These are phyloP conservation scores for Mactra quadrangularis DNA, from an alignment of 1,140 invertebrate species.

Conservation along the genomic window DNA sequence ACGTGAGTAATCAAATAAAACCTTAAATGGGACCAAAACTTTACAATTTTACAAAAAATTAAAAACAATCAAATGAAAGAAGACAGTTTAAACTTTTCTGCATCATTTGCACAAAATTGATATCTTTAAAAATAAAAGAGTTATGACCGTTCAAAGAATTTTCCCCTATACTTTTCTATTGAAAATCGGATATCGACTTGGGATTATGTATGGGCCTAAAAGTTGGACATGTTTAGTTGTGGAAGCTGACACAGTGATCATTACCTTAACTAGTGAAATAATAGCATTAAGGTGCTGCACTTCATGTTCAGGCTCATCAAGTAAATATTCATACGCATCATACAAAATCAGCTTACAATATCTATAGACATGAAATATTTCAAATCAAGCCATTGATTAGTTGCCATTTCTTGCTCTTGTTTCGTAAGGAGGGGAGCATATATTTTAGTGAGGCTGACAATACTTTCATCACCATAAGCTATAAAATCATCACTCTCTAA, in stretches of 20 bases:
- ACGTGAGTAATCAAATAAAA: no score
- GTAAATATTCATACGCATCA: slow-evolving; percentile 15
- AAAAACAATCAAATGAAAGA: no score
- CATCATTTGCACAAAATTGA: no score
- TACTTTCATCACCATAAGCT: slow-evolving; percentile 9
- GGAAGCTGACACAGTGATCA: slow-evolving; percentile 35
- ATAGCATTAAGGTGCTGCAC: not conserved
- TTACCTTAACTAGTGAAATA: not conserved
- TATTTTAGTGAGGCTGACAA: not conserved
- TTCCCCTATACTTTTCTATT: no score
- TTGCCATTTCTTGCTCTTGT: slow-evolving; percentile 4
- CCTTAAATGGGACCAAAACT: no score
- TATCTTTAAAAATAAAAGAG: no score
- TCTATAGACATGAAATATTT: not conserved
- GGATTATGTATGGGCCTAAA: no score
- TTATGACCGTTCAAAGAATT: no score
- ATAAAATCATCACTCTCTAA: slow-evolving; percentile 5
- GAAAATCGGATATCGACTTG: no score
- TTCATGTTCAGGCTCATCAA: not conserved
- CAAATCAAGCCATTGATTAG: slow-evolving; percentile 7
- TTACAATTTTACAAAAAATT: no score
- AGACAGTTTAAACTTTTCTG: no score
- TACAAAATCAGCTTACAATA: not conserved
- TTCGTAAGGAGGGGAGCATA: not conserved
- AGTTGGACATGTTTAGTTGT: no score